These are phyloP conservation scores for Eurytoma adleriae DNA, from an alignment of 2,888 invertebrate species.

Conservation along the genomic window DNA sequence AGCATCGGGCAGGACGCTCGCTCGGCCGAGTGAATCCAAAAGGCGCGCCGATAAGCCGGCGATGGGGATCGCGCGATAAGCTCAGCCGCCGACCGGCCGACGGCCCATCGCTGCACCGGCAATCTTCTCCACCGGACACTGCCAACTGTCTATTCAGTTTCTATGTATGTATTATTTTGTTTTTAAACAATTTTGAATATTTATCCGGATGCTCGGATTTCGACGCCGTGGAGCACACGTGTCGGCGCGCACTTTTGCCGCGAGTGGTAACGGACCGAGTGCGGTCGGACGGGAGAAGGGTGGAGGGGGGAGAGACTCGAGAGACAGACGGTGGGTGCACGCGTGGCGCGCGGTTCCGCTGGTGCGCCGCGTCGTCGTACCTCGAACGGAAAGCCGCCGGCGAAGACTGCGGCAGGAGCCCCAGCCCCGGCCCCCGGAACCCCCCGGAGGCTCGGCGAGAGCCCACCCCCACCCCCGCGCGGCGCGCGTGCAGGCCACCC, in stretches of 20 bases:
- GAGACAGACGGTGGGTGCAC: not conserved
- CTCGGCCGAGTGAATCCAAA: no score
- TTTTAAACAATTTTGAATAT: no score
- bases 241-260: not conserved
- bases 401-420: slow-evolving; percentile 68
- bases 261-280: not conserved
- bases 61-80: no score
- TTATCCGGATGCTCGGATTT: no score
- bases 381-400: slow-evolving; percentile 65
- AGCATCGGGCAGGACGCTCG: no score
- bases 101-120: no score
- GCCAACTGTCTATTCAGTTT: no score
- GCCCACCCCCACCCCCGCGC: not conserved
- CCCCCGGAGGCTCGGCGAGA: slow-evolving; percentile 11
- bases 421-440: slow-evolving; percentile 58
- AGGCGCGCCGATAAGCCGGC: no score
- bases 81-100: no score
- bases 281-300: not conserved
- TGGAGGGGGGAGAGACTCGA: not conserved
- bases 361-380: slow-evolving; percentile 39
- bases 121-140: no score
- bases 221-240: not conserved
- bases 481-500: not conserved
- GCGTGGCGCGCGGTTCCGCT: slow-evolving; percentile 23
- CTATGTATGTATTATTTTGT: no score